These are phyloP conservation scores for Trichopoda pennipes DNA, from an alignment of 2,888 invertebrate species.

Conservation along the genomic window DNA sequence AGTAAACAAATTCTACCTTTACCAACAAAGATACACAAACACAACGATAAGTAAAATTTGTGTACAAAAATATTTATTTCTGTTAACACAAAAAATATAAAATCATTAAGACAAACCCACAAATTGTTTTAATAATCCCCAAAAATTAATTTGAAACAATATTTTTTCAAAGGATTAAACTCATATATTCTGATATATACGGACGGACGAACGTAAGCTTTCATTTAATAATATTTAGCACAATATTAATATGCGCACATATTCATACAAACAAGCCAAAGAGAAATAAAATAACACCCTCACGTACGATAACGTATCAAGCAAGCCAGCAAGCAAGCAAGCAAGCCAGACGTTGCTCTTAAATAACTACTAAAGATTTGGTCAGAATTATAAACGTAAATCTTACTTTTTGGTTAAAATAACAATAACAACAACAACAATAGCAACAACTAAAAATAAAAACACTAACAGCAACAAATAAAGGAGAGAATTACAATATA, in stretches of 20 bases:
- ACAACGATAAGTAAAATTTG: not conserved
- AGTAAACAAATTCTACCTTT: not conserved
- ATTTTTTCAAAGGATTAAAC: slow-evolving; percentile 59
- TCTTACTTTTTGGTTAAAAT: slow-evolving; percentile 55
- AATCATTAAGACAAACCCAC: slow-evolving; percentile 42
- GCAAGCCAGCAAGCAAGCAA: no score
- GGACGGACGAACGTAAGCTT: not conserved
- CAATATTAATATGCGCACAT: slow-evolving; percentile 50
- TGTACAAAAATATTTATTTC: slow-evolving; percentile 18
- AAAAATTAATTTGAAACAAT: slow-evolving; percentile 65
- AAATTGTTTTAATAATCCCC: slow-evolving; percentile 62
- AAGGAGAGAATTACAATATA: slow-evolving; percentile 5
- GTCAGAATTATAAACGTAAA: slow-evolving; percentile 44
- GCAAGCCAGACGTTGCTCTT: not conserved
- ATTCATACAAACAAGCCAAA: not conserved
- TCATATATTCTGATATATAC: no score
- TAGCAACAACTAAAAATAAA: not conserved
- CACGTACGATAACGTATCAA: slow-evolving; percentile 18
- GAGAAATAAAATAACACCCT: slow-evolving; percentile 1
- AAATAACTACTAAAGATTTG: slow-evolving; percentile 35
- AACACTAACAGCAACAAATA: no score
- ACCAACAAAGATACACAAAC: not conserved
- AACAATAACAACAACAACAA: not conserved
- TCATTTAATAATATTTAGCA: slow-evolving; percentile 51
- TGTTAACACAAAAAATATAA: slow-evolving; percentile 11